Conservation (phyloP, 2,113 vertebrate species). For the Coregonus clupeaformis region DNA sequence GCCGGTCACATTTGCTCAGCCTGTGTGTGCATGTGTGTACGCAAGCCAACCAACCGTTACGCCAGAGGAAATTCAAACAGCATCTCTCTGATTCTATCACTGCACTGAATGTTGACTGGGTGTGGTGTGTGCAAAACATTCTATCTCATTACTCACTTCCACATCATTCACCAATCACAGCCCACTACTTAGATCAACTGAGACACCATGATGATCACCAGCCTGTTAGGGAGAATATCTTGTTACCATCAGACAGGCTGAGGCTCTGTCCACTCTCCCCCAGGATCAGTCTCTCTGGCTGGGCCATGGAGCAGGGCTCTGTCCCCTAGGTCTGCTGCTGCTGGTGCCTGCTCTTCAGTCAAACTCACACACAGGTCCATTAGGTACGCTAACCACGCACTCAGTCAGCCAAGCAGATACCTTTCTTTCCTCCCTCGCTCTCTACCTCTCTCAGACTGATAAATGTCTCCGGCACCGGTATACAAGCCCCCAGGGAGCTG, state of each 20-base stretch:
- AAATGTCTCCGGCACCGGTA: conserved; percentile 9
- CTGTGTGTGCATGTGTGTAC: conserved; percentile 23
- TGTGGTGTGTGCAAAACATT: not conserved
- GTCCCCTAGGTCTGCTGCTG: not conserved
- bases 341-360: not conserved
- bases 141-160: no score
- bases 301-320: not conserved
- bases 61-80: conserved; percentile 35
- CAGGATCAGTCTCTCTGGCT: not conserved
- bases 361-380: not conserved
- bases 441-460: conserved; percentile 4
- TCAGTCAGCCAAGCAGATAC: not conserved
- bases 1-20: conserved; percentile 30
- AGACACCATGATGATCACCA: not conserved
- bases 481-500: not conserved
- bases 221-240: no score
- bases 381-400: not conserved
- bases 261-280: not conserved
- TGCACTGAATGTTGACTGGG: not conserved
- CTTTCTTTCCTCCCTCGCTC: not conserved
- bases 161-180: no score
- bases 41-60: conserved; percentile 19
- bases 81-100: conserved; percentile 33
- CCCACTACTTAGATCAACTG: not conserved
- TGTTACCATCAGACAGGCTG: not conserved